Conservation (phyloP, 2,113 vertebrate genomes). For the Chionodraco myersi region DNA sequence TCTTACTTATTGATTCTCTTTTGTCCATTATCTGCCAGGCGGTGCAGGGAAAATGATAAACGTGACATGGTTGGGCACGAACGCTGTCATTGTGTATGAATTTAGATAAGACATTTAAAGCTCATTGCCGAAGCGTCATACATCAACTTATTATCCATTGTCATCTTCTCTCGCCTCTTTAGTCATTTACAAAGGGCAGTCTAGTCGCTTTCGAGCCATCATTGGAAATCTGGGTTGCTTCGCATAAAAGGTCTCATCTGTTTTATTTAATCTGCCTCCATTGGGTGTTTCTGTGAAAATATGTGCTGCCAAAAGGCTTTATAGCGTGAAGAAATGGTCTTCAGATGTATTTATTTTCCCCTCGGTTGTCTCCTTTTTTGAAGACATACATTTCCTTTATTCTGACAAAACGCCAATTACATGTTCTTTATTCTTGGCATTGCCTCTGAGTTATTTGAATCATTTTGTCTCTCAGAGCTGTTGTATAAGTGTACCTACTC, state of each 20-base stretch:
- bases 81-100: conserved; percentile 63
- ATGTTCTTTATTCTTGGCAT: background rate
- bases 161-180: conserved; percentile 55
- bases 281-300: conserved; percentile 20
- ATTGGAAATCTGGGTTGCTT: conserved; percentile 47
- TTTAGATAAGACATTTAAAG: conserved; percentile 77
- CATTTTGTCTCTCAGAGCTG: background rate
- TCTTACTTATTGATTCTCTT: conserved; percentile 74
- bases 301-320: background rate
- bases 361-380: background rate
- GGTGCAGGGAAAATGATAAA: conserved; percentile 56
- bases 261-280: conserved; percentile 23
- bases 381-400: background rate
- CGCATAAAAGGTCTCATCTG: conserved; percentile 31
- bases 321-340: background rate
- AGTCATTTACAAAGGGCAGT: conserved; percentile 62
- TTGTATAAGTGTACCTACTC: background rate
- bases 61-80: conserved; percentile 49
- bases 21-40: conserved; percentile 67
- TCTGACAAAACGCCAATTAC: conserved; percentile 9
- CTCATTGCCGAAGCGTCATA: conserved; percentile 49
- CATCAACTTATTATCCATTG: conserved; percentile 69
- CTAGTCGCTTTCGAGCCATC: conserved; percentile 40
- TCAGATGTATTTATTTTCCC: background rate
- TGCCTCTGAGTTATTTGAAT: background rate